phyloP scores from a whole-genome alignment of 2,797 vertebrate genomes.

The Ctenopoma multispine region DNA sequence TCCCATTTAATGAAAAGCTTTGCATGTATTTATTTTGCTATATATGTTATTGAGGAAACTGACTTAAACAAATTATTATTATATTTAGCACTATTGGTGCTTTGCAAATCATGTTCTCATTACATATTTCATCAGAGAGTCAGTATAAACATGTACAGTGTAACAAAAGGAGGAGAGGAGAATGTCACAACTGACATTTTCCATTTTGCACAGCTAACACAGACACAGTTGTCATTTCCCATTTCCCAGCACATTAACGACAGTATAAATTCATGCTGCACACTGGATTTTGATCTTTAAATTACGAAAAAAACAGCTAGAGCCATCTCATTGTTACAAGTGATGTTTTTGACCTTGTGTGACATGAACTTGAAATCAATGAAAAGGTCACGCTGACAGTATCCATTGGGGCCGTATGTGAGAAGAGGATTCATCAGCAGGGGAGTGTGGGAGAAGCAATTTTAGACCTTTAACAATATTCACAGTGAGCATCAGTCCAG shows the following conservation, averaged over 20 bases:
- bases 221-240: conserved; percentile 18
- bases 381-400: conserved; percentile 43
- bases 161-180: conserved; percentile 7
- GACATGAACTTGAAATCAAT: conserved; percentile 61
- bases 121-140: not conserved
- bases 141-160: not conserved
- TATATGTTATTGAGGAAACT: not conserved
- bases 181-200: conserved; percentile 22
- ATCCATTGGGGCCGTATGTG: not conserved
- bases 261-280: not conserved
- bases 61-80: not conserved
- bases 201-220: conserved; percentile 10
- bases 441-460: not conserved
- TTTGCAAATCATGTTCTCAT: conserved; percentile 7
- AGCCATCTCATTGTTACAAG: conserved; percentile 32
- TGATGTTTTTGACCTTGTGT: conserved; percentile 46
- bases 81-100: not conserved
- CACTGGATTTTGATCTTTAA: conserved; percentile 36
- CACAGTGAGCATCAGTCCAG: not conserved
- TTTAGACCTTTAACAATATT: conserved; percentile 2
- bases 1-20: not conserved
- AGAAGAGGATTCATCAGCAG: conserved; percentile 4
- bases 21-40: not conserved
- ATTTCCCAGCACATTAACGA: conserved; percentile 11
- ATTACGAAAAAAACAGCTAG: conserved; percentile 10